Conservation (phyloP, 2,113 vertebrate genomes). For the Bos javanicus region DNA sequence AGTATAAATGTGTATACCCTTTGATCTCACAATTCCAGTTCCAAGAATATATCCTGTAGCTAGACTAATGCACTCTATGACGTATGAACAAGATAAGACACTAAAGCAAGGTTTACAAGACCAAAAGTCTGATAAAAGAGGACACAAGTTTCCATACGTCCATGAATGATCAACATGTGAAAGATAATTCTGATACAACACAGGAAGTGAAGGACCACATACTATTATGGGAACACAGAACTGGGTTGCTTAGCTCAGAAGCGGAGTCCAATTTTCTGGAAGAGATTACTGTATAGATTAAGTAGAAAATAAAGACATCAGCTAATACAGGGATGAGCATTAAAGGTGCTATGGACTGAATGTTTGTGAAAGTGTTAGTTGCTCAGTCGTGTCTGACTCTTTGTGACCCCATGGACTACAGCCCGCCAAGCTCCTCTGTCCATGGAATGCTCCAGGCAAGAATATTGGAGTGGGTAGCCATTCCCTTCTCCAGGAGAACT, state of each 20-base stretch:
- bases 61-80: background rate
- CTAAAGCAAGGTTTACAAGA: background rate
- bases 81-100: background rate
- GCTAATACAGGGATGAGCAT: background rate
- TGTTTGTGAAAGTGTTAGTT: background rate
- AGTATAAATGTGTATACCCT: background rate
- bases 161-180: background rate
- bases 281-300: background rate
- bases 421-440: background rate
- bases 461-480: background rate
- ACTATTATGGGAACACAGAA: background rate
- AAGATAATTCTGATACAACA: background rate
- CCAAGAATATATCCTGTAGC: background rate
- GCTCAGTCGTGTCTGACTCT: background rate
- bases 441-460: background rate
- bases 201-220: background rate
- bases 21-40: background rate
- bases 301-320: background rate
- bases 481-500: background rate
- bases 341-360: background rate
- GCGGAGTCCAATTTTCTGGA: background rate
- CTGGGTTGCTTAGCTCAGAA: background rate
- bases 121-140: background rate
- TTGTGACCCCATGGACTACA: background rate
- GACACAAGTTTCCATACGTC: background rate